Conservation (phyloP, 2,797 vertebrate genomes). For the Galaxias olidus region DNA sequence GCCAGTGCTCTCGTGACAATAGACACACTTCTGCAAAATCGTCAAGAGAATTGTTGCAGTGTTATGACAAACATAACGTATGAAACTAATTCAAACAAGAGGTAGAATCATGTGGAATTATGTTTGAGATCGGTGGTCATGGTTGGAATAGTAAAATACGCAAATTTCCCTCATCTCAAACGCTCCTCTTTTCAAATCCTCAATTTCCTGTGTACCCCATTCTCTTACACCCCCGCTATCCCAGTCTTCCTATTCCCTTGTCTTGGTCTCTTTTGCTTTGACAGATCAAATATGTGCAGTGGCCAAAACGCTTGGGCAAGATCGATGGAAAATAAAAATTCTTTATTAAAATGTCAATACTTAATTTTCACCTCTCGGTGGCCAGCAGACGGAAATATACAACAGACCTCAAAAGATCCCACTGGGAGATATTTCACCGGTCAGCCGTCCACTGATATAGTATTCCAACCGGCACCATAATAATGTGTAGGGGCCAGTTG, state of each 20-base stretch:
- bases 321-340: conserved; percentile 67
- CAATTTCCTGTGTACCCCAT: not conserved
- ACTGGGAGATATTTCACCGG: conserved; percentile 42
- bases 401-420: conserved; percentile 28
- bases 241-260: conserved; percentile 2
- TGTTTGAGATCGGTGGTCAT: not conserved
- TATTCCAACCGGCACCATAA: conserved; percentile 29
- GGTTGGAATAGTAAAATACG: conserved; percentile 16
- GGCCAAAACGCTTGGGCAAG: conserved; percentile 11
- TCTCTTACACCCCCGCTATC: not conserved
- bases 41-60: not conserved
- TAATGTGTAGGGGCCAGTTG: conserved; percentile 16
- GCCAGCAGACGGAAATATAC: conserved; percentile 31
- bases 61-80: too few relatives aligned
- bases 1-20: conserved; percentile 83
- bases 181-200: not conserved
- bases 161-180: not conserved
- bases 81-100: too few relatives aligned
- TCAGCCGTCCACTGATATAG: conserved; percentile 39
- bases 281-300: conserved; percentile 40
- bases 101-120: too few relatives aligned
- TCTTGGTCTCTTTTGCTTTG: conserved; percentile 14
- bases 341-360: conserved; percentile 74
- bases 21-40: conserved; percentile 86
- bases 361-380: conserved; percentile 46